phyloP scores from a whole-genome alignment of 2,113 vertebrate species.

The Bothrops jararaca region DNA sequence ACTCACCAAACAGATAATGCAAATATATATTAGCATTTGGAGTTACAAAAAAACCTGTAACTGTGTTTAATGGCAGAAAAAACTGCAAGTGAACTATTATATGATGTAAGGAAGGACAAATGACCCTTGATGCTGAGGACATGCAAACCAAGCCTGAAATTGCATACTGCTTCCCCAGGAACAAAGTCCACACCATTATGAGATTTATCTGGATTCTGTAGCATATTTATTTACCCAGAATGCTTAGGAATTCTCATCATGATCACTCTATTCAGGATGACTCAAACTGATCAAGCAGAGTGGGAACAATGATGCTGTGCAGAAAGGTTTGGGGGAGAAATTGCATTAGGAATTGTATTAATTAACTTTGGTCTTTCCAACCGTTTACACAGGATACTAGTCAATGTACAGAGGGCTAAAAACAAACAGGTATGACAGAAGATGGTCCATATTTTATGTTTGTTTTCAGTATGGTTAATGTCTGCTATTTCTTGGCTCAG shows the following conservation, averaged over 20 bases:
- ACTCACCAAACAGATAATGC: background rate
- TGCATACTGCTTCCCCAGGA: background rate
- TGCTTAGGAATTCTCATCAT: background rate
- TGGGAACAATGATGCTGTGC: too few relatives aligned
- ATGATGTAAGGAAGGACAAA: background rate
- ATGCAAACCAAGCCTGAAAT: background rate
- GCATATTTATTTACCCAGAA: background rate
- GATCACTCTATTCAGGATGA: background rate
- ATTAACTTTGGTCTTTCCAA: background rate
- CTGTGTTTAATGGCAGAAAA: background rate
- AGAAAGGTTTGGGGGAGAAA: background rate
- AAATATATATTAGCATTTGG: background rate
- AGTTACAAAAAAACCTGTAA: background rate
- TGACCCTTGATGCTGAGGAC: background rate
- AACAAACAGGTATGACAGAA: background rate
- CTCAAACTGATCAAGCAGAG: background rate
- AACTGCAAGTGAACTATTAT: background rate
- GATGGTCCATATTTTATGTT: background rate
- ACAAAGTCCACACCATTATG: background rate
- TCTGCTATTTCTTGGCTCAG: background rate
- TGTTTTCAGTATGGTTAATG: background rate
- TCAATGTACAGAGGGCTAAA: background rate
- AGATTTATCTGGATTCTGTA: background rate
- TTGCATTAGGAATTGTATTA: background rate
- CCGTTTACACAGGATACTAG: background rate